Conservation (phyloP, 1,140 invertebrate species). For the Hyles vespertilio region DNA sequence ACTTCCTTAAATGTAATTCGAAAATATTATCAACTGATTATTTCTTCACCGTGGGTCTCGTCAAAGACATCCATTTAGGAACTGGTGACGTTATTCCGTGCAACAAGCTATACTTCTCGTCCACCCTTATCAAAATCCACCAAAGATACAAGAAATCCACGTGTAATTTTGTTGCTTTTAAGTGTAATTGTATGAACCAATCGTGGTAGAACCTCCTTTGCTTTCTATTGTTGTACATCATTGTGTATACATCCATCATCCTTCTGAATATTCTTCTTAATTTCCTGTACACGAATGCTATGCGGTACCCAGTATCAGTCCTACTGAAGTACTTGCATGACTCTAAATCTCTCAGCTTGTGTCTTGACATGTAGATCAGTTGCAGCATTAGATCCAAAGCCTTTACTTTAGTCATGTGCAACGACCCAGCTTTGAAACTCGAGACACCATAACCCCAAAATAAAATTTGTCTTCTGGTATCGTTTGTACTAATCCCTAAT, state of each 20-base stretch:
- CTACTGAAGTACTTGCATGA: conserved; percentile 27
- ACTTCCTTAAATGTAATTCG: too few relatives aligned
- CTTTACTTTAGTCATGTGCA: conserved; percentile 16
- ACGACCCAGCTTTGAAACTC: background rate
- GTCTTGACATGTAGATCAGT: conserved; percentile 39
- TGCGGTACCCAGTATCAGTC: conserved; percentile 37
- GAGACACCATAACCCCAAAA: conserved; percentile 1
- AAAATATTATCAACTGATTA: background rate
- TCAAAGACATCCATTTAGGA: conserved; percentile 1
- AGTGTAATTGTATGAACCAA: conserved; percentile 24
- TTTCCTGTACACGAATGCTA: conserved; percentile 34
- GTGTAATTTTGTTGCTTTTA: conserved; percentile 33
- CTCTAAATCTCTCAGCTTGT: conserved; percentile 35
- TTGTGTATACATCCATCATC: conserved; percentile 27
- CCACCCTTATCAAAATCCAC: conserved; percentile 32
- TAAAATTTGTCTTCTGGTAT: conserved; percentile 21
- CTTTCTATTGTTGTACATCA: conserved; percentile 11
- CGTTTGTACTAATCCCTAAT: conserved; percentile 6
- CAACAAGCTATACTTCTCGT: conserved; percentile 21
- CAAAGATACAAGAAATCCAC: conserved; percentile 36
- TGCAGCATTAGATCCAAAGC: conserved; percentile 37
- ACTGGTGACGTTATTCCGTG: background rate
- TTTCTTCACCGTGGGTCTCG: background rate
- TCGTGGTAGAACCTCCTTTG: conserved; percentile 2
- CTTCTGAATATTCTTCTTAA: conserved; percentile 27